A percentile compares a stretch with the other conserved stretches of the same genome.
Conservation (phyloP, 1,140 invertebrate species). For the Meloidogyne chitwoodi region DNA sequence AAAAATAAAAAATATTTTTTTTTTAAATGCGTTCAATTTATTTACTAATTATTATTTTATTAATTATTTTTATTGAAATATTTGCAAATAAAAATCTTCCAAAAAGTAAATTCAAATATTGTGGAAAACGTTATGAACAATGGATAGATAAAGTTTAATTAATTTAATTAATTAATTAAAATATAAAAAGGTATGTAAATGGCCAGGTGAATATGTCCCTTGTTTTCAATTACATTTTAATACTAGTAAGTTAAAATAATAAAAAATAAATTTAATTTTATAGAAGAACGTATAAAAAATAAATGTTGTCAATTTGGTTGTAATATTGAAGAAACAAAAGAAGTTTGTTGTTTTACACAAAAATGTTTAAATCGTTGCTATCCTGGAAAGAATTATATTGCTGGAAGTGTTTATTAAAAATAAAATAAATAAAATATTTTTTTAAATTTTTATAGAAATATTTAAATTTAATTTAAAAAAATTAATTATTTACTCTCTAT, state of each 20-base stretch:
- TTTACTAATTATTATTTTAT: neutral
- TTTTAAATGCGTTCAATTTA: neutral
- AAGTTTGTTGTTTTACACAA: constrained; percentile 18
- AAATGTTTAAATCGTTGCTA: constrained; percentile 18
- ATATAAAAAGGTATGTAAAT: neutral
- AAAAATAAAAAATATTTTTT: too few relatives aligned
- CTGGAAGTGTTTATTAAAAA: constrained; percentile 18
- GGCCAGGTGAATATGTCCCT: neutral
- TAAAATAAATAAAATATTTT: too few relatives aligned
- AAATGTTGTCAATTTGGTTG: constrained; percentile 24
- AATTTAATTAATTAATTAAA: neutral
- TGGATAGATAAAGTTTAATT: neutral
- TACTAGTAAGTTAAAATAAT: neutral
- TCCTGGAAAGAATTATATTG: constrained; percentile 18
- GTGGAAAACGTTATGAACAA: neutral
- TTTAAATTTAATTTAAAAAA: too few relatives aligned
- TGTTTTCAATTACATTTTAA: neutral
- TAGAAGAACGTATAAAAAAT: neutral
- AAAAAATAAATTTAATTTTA: neutral
- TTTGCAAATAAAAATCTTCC: neutral
- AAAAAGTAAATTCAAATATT: neutral
- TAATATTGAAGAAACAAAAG: constrained; percentile 7
- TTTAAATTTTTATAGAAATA: too few relatives aligned
- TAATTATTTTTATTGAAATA: neutral
- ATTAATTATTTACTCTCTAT: too few relatives aligned